These are phyloP conservation scores for Gobionotothen gibberifrons DNA, from an alignment of 2,797 vertebrate species.

Conservation along the genomic window DNA sequence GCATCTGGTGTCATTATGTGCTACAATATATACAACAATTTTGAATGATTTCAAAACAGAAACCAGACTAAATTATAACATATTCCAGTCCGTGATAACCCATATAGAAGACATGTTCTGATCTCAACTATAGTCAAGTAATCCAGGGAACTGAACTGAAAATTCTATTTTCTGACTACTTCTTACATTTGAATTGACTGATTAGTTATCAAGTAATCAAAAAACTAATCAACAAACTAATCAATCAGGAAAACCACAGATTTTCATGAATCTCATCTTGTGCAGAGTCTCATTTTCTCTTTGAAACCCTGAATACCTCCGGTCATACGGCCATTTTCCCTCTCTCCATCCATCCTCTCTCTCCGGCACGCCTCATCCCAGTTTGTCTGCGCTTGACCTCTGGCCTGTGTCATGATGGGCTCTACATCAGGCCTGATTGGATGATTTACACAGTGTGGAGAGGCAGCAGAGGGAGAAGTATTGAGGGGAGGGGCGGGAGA, in stretches of 20 bases:
- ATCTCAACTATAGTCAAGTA: too few relatives aligned
- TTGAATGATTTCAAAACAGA: too few relatives aligned
- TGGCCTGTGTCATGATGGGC: conserved; percentile 51
- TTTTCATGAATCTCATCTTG: conserved; percentile 17
- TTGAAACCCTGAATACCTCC: conserved; percentile 3
- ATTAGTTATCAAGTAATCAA: background rate
- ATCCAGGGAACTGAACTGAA: too few relatives aligned
- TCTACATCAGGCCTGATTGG: conserved; percentile 64
- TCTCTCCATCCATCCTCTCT: conserved; percentile 22
- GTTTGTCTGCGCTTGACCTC: conserved; percentile 66
- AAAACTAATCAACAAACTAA: background rate
- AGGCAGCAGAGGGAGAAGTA: conserved; percentile 15
- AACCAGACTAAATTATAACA: too few relatives aligned
- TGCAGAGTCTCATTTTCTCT: background rate
- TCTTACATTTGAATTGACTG: background rate
- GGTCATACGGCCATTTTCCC: conserved; percentile 8
- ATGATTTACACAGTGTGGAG: conserved; percentile 59
- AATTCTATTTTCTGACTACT: too few relatives aligned
- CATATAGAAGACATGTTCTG: too few relatives aligned
- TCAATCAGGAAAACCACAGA: background rate
- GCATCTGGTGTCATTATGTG: too few relatives aligned
- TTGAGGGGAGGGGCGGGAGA: conserved; percentile 14
- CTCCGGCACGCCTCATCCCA: conserved; percentile 49
- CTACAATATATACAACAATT: too few relatives aligned
- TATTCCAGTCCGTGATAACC: too few relatives aligned